Conservation (phyloP, 1,140 invertebrate species). For the Aphis craccivora region DNA sequence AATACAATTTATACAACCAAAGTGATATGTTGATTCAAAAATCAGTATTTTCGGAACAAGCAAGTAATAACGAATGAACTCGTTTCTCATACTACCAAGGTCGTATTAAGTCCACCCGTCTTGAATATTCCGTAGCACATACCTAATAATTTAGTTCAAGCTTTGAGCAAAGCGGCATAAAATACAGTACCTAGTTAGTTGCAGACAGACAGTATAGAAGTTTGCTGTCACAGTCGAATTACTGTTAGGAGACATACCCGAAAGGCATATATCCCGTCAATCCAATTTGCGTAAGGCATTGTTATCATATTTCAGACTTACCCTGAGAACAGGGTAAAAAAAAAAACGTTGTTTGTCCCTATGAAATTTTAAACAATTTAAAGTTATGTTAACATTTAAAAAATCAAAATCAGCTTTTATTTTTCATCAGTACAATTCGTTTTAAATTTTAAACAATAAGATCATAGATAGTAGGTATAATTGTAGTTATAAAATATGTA, state of each 20-base stretch:
- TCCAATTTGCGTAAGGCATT: conserved; percentile 84
- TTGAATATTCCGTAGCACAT: conserved; percentile 97
- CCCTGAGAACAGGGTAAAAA: no score
- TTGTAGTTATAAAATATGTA: no score
- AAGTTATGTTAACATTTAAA: no score
- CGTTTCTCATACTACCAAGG: conserved; percentile 96
- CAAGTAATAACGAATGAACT: conserved; percentile 99
- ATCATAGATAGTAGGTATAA: no score
- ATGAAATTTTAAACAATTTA: no score
- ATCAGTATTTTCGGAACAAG: conserved; percentile 93
- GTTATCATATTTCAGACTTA: conserved; percentile 95
- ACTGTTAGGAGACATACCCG: conserved; percentile 96
- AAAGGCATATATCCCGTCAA: conserved; percentile 86
- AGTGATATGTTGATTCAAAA: conserved; percentile 96
- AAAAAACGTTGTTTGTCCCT: no score
- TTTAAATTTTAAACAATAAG: no score
- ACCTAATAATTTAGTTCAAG: conserved; percentile 93
- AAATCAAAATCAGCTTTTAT: no score
- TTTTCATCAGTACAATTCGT: no score
- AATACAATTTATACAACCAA: conserved; percentile 95
- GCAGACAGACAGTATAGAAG: conserved; percentile 97
- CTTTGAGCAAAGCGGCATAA: conserved; percentile 95
- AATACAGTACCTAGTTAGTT: conserved; percentile 95
- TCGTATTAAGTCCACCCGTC: conserved; percentile 93
- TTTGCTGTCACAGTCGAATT: conserved; percentile 95